Evolutionary conservation across 2,113 vertebrate species (phyloP).

Genomic region (Saguinus imperator): DNA sequence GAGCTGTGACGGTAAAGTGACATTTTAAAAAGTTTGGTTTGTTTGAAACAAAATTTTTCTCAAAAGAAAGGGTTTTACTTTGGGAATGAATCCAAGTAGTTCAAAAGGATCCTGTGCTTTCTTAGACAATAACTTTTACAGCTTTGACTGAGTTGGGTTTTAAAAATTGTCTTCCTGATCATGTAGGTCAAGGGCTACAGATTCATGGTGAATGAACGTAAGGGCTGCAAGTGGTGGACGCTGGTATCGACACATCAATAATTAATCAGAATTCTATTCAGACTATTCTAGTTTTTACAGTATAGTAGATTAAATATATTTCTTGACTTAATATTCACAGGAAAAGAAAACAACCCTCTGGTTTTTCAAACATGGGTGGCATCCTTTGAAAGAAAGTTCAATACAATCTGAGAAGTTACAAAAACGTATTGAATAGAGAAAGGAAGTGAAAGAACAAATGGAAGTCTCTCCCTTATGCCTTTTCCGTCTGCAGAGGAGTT

Average conservation of each 20-base stretch:
- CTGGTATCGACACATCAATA: background rate
- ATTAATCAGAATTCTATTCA: background rate
- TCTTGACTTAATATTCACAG: background rate
- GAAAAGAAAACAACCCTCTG: background rate
- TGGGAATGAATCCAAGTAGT: background rate
- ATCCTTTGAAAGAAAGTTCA: conserved; percentile 22
- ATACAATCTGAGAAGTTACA: background rate
- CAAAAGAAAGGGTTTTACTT: conserved; percentile 40
- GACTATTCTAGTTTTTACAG: background rate
- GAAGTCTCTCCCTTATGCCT: background rate
- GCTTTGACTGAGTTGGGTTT: background rate
- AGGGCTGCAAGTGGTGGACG: background rate
- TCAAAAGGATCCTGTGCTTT: conserved; percentile 48
- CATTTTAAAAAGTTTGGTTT: conserved; percentile 82
- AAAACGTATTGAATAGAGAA: background rate
- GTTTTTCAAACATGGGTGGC: background rate
- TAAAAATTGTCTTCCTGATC: background rate
- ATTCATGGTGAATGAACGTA: background rate
- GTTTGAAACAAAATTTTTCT: conserved; percentile 81
- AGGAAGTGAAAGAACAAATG: background rate
- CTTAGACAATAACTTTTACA: conserved; percentile 28
- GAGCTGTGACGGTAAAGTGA: conserved; percentile 85
- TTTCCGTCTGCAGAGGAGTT: background rate
- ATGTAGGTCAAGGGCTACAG: conserved; percentile 13
- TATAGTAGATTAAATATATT: background rate